Evolutionary conservation across 1,140 invertebrate species (phyloP).

Genomic region (Lasioglossum albipes): DNA sequence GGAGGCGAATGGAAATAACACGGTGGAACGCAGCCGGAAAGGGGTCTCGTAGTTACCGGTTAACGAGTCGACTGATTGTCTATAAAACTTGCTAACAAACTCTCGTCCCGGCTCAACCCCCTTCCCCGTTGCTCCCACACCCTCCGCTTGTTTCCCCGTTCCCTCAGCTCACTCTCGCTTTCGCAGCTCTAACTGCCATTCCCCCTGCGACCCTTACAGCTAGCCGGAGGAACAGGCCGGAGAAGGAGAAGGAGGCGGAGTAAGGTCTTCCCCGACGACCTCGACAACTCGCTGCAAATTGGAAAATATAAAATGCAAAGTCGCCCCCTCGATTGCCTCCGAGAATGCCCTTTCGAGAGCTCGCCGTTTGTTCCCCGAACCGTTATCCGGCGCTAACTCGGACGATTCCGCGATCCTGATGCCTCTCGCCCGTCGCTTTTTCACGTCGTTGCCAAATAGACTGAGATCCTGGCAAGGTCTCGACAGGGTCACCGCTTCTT

Average conservation of each 20-base stretch:
- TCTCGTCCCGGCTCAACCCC: constrained; percentile 15
- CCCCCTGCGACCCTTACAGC: constrained; percentile 54
- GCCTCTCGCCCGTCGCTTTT: neutral
- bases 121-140: neutral
- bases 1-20: constrained; percentile 60
- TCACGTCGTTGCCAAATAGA: neutral
- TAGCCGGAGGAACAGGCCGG: neutral
- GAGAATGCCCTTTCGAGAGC: neutral
- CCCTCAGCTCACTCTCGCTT: constrained; percentile 28
- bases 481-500: neutral
- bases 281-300: constrained; percentile 59
- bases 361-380: neutral
- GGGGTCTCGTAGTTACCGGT: constrained; percentile 63
- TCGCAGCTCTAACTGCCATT: constrained; percentile 50
- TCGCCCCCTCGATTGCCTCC: constrained; percentile 26
- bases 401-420: neutral
- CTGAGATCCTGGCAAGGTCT: neutral
- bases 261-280: constrained; percentile 22
- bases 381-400: neutral
- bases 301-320: constrained; percentile 67
- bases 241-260: no score
- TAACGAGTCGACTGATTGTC: constrained; percentile 71
- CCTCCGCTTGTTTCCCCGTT: neutral
- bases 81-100: constrained; percentile 73
- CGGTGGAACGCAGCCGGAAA: constrained; percentile 51